phyloP scores from a whole-genome alignment of 2,797 vertebrate species.

The Danio albolineatus region DNA sequence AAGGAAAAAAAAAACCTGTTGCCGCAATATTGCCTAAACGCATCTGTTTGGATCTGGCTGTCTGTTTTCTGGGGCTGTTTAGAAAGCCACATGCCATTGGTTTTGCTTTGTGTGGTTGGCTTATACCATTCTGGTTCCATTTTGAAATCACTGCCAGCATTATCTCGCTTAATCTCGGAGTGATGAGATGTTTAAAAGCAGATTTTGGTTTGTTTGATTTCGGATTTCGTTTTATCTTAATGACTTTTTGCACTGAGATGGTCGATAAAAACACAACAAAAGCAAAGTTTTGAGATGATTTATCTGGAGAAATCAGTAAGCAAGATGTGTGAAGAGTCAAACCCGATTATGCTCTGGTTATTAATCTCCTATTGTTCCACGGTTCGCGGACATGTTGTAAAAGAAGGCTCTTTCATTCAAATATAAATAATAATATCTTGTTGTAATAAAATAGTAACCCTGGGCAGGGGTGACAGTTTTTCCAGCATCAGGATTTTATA shows the following conservation, averaged over 20 bases:
- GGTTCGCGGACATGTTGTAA: neutral
- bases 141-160: neutral
- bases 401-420: neutral
- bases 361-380: neutral
- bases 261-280: neutral
- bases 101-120: slow-evolving; percentile 15
- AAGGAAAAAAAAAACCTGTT: slow-evolving; percentile 14
- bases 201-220: slow-evolving; percentile 12
- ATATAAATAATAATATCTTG: slow-evolving; percentile 16
- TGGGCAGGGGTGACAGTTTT: slow-evolving; percentile 16
- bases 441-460: neutral
- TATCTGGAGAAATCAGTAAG: neutral
- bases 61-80: slow-evolving; percentile 14
- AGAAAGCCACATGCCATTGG: slow-evolving; percentile 17
- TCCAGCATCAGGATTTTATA: slow-evolving; percentile 25
- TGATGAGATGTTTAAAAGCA: neutral
- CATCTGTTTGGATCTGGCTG: slow-evolving; percentile 8
- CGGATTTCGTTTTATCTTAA: neutral
- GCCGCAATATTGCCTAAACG: neutral
- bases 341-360: neutral
- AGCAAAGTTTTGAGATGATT: neutral
- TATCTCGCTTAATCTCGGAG: slow-evolving; percentile 9
- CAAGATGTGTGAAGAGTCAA: slow-evolving; percentile 4
- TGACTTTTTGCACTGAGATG: neutral
- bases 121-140: slow-evolving; percentile 23